Evolutionary conservation across 2,113 vertebrate genomes (phyloP).

Genomic region (Mormyrus lacerda): DNA sequence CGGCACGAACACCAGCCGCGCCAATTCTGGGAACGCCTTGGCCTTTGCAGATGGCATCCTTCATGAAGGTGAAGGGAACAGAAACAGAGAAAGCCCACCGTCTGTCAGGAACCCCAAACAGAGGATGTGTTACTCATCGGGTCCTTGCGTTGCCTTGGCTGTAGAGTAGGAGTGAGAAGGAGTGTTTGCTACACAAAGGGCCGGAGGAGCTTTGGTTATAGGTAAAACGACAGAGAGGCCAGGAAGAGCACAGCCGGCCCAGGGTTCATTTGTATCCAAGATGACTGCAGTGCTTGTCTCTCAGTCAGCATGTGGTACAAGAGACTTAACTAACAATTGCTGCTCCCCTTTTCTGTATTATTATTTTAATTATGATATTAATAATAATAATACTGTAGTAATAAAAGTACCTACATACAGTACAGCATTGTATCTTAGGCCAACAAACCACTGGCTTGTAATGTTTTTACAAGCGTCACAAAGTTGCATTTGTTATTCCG

Average conservation of each 20-base stretch:
- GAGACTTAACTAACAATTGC: background rate
- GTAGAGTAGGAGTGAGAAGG: background rate
- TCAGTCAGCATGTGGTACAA: background rate
- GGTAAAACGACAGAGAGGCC: background rate
- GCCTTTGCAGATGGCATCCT: slow-evolving; percentile 45
- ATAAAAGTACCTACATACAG: background rate
- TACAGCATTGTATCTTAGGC: background rate
- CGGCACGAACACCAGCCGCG: slow-evolving; percentile 25
- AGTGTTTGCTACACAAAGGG: background rate
- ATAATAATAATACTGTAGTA: background rate
- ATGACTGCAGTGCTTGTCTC: background rate
- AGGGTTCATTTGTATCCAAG: background rate
- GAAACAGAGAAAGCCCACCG: background rate
- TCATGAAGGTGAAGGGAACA: background rate
- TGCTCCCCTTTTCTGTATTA: background rate
- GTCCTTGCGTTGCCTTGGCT: background rate
- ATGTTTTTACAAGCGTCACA: background rate
- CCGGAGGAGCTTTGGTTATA: background rate
- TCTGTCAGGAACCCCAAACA: background rate
- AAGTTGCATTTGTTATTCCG: background rate
- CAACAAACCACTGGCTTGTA: background rate
- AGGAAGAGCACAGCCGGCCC: background rate
- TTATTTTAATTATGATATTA: background rate
- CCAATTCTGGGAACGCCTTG: slow-evolving; percentile 57
- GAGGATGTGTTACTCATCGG: background rate